Base-by-base conservation (phyloP, 2,113 vertebrate species). In the Cephalopterus ornatus region DNA sequence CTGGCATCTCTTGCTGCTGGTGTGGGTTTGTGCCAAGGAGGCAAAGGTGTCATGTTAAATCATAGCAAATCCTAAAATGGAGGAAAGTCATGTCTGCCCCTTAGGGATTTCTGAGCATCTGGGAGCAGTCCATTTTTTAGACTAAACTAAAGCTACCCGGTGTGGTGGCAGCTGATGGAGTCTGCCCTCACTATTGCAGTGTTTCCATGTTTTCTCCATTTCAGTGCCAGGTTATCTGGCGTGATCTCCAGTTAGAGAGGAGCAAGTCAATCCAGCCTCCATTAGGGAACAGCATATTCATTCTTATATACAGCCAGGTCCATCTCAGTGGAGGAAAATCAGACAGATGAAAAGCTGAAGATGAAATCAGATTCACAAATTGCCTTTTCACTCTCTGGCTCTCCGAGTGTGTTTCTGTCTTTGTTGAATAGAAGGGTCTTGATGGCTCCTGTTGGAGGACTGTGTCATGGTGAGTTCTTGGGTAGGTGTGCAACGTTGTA, bases 221-320 rank as follows among this genome's bases (percentile, higher is more conserved):
- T 58, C 27, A 35, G 20, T 80, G 88, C 71, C 80, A 74, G 39
- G 37, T 92, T 75, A 35, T 75, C 55, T 68, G 58, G 21, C 70
- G 14, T n/a, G 27, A 74, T 63, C 50, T 83, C 27, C 65, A 44
- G 21, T 47, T 41, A 55, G 33, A 75, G 58, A 68, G 72, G 86
- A 90, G 50, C 50, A 32, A 78, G 52, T 93, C 88, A 84, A 12
- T 85, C 33, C 88, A 88, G 24, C 39, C 68, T 65, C 93, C 81
- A 21, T 89, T 90, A 78, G 77, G 58, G 24, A 87, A 87, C 47
- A 49, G 52, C 47, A 21, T 58, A 70, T 93, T 91, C 70, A 30
- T 92, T 81, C 76, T 71, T 72, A 35, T 2, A 5, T 52, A 22
- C 61, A 42, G 16, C 71, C 49, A n/a, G 39, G 50, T 84, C 70